These are phyloP conservation scores for Macroteleia sp. DNA, from an alignment of 2,888 invertebrate genomes.

Conservation along the genomic window DNA sequence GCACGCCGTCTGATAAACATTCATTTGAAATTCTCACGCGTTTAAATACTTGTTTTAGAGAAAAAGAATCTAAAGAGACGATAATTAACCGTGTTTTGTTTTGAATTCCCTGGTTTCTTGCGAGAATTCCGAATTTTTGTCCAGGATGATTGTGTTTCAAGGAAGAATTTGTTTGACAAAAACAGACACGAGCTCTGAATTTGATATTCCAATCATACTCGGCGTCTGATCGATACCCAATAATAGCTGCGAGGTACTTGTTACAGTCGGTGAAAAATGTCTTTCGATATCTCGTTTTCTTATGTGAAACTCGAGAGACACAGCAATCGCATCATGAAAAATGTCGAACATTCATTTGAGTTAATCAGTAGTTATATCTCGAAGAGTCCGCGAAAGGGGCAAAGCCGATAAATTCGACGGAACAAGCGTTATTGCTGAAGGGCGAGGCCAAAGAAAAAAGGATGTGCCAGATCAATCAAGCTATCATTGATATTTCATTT, in stretches of 20 bases:
- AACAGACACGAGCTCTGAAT: slow-evolving; percentile 17
- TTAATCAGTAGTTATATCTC: slow-evolving; percentile 59
- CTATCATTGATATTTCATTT: slow-evolving; percentile 51
- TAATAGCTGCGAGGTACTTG: slow-evolving; percentile 49
- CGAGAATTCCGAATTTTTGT: background rate
- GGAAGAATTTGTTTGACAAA: slow-evolving; percentile 16
- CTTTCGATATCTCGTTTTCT: slow-evolving; percentile 54
- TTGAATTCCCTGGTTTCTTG: no score
- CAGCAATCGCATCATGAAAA: slow-evolving; percentile 52
- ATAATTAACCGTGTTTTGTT: no score
- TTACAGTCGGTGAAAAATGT: slow-evolving; percentile 53
- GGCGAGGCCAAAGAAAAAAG: slow-evolving; percentile 20
- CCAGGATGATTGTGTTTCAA: slow-evolving; percentile 1
- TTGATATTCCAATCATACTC: slow-evolving; percentile 58
- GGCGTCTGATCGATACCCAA: slow-evolving; percentile 48
- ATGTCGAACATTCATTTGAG: slow-evolving; percentile 60
- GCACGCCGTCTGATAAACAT: slow-evolving; percentile 11
- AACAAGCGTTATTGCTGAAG: slow-evolving; percentile 27
- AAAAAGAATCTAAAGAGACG: no score
- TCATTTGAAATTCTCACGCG: background rate
- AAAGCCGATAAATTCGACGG: slow-evolving; percentile 43
- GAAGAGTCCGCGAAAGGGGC: slow-evolving; percentile 28
- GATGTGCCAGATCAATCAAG: slow-evolving; percentile 36
- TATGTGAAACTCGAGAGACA: slow-evolving; percentile 45
- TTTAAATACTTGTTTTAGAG: background rate